phyloP scores from a whole-genome alignment of 1,140 invertebrate genomes.

The Oryctes rhinoceros region DNA sequence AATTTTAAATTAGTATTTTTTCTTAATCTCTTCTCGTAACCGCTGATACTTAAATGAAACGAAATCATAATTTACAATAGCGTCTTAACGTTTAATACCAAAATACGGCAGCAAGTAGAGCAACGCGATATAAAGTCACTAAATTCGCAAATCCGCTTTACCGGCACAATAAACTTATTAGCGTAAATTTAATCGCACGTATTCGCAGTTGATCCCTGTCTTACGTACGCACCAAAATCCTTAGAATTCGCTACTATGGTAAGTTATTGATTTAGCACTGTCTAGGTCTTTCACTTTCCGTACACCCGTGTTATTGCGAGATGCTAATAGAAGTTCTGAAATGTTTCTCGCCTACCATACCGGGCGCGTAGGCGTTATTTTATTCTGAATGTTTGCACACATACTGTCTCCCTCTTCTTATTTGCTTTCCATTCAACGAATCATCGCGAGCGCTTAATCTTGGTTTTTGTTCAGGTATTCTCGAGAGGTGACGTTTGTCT shows the following conservation, averaged over 20 bases:
- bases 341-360: neutral
- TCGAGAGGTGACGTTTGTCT: conserved; percentile 17
- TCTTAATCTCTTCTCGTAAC: no score
- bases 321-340: neutral
- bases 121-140: no score
- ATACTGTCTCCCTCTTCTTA: neutral
- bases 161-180: neutral
- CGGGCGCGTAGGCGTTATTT: neutral
- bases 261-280: conserved; percentile 11
- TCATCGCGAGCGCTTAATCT: conserved; percentile 3
- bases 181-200: neutral
- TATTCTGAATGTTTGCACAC: conserved; percentile 5
- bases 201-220: neutral
- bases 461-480: neutral
- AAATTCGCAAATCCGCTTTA: neutral
- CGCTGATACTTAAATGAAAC: no score
- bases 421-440: neutral
- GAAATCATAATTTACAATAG: no score
- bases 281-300: neutral
- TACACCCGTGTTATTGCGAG: neutral
- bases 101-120: no score
- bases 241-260: neutral
- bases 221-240: neutral
- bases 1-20: no score
- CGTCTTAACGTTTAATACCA: no score